A percentile compares a stretch with the other conserved stretches of the same genome.
phyloP scores from a whole-genome alignment of 2,888 invertebrate genomes.

The Caenorhabditis japonica region DNA sequence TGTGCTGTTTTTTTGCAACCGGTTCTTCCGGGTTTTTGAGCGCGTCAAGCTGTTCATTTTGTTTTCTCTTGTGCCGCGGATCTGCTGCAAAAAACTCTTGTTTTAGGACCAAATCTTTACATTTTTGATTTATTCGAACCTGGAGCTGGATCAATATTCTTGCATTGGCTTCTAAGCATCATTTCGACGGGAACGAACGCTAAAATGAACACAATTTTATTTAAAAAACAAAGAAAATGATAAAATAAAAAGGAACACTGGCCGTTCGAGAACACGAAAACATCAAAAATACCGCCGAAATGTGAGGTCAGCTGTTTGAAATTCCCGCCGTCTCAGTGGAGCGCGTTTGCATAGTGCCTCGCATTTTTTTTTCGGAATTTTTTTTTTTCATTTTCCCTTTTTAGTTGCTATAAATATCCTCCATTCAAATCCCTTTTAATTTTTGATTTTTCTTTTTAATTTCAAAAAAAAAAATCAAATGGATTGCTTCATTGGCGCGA shows the following conservation, averaged over 20 bases:
- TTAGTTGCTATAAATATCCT: not conserved
- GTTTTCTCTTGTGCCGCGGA: slow-evolving; percentile 33
- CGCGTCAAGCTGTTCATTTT: slow-evolving; percentile 30
- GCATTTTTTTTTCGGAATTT: not conserved
- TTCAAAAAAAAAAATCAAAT: slow-evolving; percentile 48
- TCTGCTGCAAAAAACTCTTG: slow-evolving; percentile 28
- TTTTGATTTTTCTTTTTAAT: not conserved
- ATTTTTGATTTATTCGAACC: not conserved
- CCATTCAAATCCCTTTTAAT: not conserved
- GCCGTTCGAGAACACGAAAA: not conserved
- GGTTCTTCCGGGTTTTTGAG: slow-evolving; percentile 31
- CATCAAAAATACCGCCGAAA: not conserved
- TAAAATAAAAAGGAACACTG: not conserved
- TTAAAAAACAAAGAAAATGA: not conserved
- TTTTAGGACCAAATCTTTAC: too few species aligned
- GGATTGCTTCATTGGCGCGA: slow-evolving; percentile 70
- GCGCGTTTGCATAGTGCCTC: slow-evolving; percentile 8
- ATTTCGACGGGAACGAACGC: slow-evolving; percentile 10
- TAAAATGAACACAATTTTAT: not conserved
- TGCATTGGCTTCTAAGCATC: slow-evolving; percentile 43
- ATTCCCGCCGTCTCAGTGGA: slow-evolving; percentile 15
- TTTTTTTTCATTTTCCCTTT: not conserved
- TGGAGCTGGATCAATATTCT: slow-evolving; percentile 19
- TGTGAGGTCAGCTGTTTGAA: not conserved
- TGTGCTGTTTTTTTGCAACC: slow-evolving; percentile 24